Percentiles rank a stretch among this genome's conserved stretches.
phyloP scores from a whole-genome alignment of 2,113 vertebrate species.

The Chloropsis hardwickii region DNA sequence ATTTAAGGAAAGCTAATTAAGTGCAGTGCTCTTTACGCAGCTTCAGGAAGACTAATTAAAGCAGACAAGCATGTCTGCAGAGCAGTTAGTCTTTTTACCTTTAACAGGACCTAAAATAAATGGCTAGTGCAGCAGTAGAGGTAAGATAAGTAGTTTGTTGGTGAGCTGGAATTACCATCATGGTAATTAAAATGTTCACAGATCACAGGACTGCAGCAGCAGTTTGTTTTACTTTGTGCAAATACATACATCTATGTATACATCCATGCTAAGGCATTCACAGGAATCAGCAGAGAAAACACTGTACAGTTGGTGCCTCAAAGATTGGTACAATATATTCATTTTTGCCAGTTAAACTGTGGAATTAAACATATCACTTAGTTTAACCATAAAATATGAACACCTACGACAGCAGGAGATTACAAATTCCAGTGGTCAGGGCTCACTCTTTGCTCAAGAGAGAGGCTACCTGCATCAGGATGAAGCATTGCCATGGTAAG shows the following conservation, averaged over 20 bases:
- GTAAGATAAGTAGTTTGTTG: conserved; percentile 3
- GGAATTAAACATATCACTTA: neutral
- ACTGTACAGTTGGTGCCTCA: neutral
- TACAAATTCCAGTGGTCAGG: neutral
- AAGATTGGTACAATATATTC: neutral
- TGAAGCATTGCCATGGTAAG: neutral
- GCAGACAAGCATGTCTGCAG: neutral
- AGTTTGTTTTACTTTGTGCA: conserved; percentile 29
- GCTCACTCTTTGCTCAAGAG: neutral
- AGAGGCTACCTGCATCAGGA: neutral
- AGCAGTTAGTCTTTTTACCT: conserved; percentile 32
- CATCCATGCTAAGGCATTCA: neutral
- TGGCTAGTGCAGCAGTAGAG: neutral
- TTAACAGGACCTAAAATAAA: conserved; percentile 37
- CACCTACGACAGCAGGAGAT: neutral
- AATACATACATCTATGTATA: neutral
- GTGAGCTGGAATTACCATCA: neutral
- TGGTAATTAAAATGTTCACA: neutral
- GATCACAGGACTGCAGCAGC: neutral
- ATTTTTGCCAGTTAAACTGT: neutral
- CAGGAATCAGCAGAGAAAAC: conserved; percentile 3
- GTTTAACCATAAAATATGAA: neutral
- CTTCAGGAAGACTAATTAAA: conserved; percentile 48
- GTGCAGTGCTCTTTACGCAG: neutral
- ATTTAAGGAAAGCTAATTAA: conserved; percentile 56